These are phyloP conservation scores for Dallia pectoralis DNA, from an alignment of 2,797 vertebrate genomes.

Conservation along the genomic window DNA sequence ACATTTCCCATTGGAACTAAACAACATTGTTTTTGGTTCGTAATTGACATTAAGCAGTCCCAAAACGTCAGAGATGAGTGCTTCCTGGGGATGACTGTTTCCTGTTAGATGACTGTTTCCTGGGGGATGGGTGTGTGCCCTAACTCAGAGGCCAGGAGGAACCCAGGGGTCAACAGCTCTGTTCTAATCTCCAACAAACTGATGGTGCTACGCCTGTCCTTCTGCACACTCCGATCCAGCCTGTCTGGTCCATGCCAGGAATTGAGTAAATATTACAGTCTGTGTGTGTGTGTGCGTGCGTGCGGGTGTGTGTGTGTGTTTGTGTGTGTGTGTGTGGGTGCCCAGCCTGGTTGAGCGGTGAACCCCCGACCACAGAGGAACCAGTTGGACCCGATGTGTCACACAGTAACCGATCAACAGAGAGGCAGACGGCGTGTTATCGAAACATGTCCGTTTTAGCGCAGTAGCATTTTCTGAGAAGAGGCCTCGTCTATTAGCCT, in stretches of 20 bases:
- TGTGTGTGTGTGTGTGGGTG: constrained; percentile 13
- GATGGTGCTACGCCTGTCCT: constrained; percentile 8
- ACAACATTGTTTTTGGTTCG: background rate
- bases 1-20: background rate
- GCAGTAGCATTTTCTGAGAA: background rate
- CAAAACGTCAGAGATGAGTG: background rate
- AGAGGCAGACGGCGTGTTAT: constrained; percentile 31
- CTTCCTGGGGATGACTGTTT: background rate
- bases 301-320: background rate
- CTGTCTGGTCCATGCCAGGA: background rate
- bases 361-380: constrained; percentile 52
- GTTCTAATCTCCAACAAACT: constrained; percentile 32
- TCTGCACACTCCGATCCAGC: background rate
- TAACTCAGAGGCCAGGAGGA: constrained; percentile 7
- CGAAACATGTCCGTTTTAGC: constrained; percentile 50
- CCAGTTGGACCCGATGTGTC: constrained; percentile 58
- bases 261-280: constrained; percentile 8
- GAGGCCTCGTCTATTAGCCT: background rate
- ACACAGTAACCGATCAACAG: constrained; percentile 51
- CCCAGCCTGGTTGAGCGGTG: constrained; percentile 36
- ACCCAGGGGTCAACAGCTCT: constrained; percentile 25
- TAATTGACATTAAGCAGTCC: background rate
- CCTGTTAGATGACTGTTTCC: background rate
- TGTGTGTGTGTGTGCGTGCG: background rate
- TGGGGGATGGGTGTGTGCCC: constrained; percentile 34